Evolutionary conservation across 1,140 invertebrate species (phyloP), one percentile per base, ranked within the genome.

Genomic region (Choristoneura fumiferana): DNA sequence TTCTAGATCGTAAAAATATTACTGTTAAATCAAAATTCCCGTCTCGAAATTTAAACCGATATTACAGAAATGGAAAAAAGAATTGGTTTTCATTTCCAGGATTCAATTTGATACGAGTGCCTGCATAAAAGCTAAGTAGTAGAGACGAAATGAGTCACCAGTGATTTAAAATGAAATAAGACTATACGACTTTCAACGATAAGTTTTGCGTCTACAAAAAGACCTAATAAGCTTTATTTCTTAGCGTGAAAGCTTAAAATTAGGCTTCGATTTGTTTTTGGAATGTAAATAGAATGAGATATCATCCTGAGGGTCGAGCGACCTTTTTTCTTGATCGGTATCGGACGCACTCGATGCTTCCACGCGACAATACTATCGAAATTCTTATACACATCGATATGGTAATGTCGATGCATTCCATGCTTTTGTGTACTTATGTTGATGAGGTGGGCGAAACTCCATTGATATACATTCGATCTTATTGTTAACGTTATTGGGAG

Each of bases 361-460:
- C 65, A 67, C 67, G 76, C 80, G 81, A 87, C 82, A 85, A 84
- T 84, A 70, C 69, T 73, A 80, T 83, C 73, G 74, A 73, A 69
- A 71, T 62, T 67, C 66, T 49, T 49, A 66, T 59, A 65, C 63
- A 70, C 65, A 84, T 80, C 80, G 77, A 80, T 86, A 86, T 86
- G 80, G 76, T 84, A 83, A 87, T 85, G 67, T 66, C 68, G 69
- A 73, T 76, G 77, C 80, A 87, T 87, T 82, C 84, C 78, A 67
- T 58, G 59, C 74, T 78, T 84, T 87, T 85, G 81, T 83, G 72
- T 85, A 78, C 81, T 82, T 86, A 86, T 79, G 77, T 71, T 84
- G 84, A 86, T 84, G 84, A 87, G 80, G 80, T 86, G 81, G 85
- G 85, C 85, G 83, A 86, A 82, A 81, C 81, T 70, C 78, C 63